A percentile compares a stretch with the other conserved stretches of the same genome.
phyloP scores from a whole-genome alignment of 2,113 vertebrate species.

The Nesospiza acunhae region DNA sequence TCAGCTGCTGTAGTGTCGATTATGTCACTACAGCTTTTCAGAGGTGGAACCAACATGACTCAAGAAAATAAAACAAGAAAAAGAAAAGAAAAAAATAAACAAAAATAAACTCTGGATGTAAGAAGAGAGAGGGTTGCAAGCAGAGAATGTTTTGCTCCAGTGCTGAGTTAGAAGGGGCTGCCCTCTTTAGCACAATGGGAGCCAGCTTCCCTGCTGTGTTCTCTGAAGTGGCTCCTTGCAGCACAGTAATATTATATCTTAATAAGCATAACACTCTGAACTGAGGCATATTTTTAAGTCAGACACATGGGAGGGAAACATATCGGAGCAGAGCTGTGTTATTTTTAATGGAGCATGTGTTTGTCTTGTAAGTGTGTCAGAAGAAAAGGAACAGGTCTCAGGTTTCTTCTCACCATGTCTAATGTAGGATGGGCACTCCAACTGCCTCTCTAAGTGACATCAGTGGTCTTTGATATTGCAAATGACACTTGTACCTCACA shows the following conservation, averaged over 20 bases:
- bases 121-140: not conserved
- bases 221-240: conserved; percentile 32
- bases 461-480: not conserved
- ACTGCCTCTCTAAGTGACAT: not conserved
- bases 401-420: conserved; percentile 73
- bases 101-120: not conserved
- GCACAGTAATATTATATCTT: conserved; percentile 70
- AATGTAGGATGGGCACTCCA: not conserved
- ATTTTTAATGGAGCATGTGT: conserved; percentile 85
- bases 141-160: not conserved
- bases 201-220: not conserved
- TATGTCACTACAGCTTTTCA: not conserved
- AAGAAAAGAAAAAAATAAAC: not conserved
- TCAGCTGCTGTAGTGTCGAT: not conserved
- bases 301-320: conserved; percentile 58
- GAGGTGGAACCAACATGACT: not conserved
- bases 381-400: conserved; percentile 50
- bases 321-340: conserved; percentile 77
- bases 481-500: not conserved
- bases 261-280: conserved; percentile 63
- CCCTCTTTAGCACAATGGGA: not conserved
- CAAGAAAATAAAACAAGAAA: not conserved
- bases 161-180: not conserved
- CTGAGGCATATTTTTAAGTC: conserved; percentile 68
- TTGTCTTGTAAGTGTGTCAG: conserved; percentile 76